A percentile compares a stretch with the other conserved stretches of the same genome.
phyloP scores from a whole-genome alignment of 1,140 invertebrate species.

The Cylas formicarius region DNA sequence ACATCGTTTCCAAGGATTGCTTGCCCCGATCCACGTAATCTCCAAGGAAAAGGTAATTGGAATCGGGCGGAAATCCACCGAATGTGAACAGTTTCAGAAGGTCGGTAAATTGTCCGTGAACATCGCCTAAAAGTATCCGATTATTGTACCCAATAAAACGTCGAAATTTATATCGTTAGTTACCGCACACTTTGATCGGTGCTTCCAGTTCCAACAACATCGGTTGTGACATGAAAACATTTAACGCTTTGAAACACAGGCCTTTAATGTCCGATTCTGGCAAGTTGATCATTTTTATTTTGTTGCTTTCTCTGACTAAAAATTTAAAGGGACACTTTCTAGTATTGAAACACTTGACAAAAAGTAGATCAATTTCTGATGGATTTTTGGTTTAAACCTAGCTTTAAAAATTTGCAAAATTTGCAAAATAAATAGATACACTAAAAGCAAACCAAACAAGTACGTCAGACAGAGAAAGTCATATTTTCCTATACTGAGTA shows the following conservation, averaged over 20 bases:
- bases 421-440: no score
- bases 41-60: conserved; percentile 91
- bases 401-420: no score
- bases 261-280: conserved; percentile 88
- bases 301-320: conserved; percentile 24
- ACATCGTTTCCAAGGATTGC: conserved; percentile 78
- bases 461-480: no score
- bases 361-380: no score
- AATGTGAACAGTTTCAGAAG: conserved; percentile 90
- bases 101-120: conserved; percentile 90
- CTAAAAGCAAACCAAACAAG: no score
- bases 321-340: no score
- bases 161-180: conserved; percentile 37
- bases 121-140: conserved; percentile 69
- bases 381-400: no score
- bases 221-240: conserved; percentile 97
- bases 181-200: conserved; percentile 97
- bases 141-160: no score
- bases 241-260: conserved; percentile 85
- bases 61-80: conserved; percentile 93
- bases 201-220: conserved; percentile 96
- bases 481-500: no score
- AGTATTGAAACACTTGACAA: no score
- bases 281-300: conserved; percentile 75
- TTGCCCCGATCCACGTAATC: conserved; percentile 88